Conservation (phyloP, 35 echinoderm and acorn worm genomes). For the Heliocidaris erythrogramma region DNA sequence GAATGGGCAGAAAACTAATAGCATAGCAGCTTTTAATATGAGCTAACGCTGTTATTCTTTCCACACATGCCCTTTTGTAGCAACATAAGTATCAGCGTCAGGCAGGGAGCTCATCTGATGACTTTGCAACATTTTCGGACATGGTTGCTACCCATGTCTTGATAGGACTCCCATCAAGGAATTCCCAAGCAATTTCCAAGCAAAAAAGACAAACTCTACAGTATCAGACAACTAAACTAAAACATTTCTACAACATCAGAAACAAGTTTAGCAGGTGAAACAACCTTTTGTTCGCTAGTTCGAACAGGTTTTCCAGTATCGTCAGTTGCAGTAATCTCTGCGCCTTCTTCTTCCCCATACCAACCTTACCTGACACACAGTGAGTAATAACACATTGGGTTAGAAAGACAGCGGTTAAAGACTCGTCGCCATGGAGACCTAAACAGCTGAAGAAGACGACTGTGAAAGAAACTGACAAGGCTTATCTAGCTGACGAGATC, state of each 20-base stretch:
- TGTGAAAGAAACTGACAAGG: conserved; percentile 23
- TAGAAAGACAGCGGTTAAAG: conserved; percentile 12
- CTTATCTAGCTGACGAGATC: not conserved
- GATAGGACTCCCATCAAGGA: not conserved
- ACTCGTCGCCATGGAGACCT: not conserved
- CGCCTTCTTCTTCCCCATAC: not conserved
- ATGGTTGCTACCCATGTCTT: not conserved
- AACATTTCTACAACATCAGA: not conserved
- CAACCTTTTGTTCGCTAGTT: not conserved
- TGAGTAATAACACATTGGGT: conserved; percentile 34
- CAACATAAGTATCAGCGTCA: too few relatives aligned
- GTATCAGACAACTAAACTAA: not conserved
- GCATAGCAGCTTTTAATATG: too few relatives aligned
- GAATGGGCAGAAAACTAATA: too few relatives aligned
- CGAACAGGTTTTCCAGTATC: not conserved
- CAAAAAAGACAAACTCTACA: too few relatives aligned
- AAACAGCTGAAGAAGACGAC: conserved; percentile 43
- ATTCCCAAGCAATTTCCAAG: not conserved
- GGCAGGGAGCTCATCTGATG: not conserved
- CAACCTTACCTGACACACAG: not conserved
- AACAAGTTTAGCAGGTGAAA: not conserved
- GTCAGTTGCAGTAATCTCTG: not conserved
- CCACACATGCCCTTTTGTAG: too few relatives aligned
- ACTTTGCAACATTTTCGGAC: not conserved
- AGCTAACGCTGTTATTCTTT: too few relatives aligned